A percentile compares a stretch with the other conserved stretches of the same genome.
These are phyloP conservation scores for Callipepla squamata DNA, from an alignment of 2,113 vertebrate species.

Conservation along the genomic window DNA sequence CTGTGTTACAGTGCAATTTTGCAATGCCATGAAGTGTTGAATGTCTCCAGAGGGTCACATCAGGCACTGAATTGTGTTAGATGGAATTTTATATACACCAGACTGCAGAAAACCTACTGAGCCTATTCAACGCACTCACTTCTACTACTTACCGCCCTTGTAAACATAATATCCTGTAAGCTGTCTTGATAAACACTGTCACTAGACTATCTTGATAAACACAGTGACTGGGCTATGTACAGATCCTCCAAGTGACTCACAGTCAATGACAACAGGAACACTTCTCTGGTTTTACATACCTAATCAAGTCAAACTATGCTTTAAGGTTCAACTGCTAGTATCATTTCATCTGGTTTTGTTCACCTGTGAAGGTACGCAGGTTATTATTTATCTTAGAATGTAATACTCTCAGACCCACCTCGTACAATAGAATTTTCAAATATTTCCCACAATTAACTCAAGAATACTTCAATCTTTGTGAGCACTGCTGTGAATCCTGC, in stretches of 20 bases:
- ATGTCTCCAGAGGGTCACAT: background rate
- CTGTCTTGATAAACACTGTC: background rate
- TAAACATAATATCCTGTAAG: background rate
- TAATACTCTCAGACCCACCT: background rate
- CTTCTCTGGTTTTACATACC: background rate
- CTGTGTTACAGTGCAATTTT: background rate
- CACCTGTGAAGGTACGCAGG: background rate
- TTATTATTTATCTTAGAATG: constrained; percentile 34
- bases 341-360: constrained; percentile 28
- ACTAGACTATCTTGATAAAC: background rate
- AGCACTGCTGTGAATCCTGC: background rate
- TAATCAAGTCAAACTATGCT: background rate
- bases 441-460: background rate
- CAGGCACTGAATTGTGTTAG: background rate
- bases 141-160: background rate
- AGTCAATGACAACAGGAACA: background rate
- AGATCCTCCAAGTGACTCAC: background rate
- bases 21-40: background rate
- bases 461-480: background rate
- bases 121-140: background rate
- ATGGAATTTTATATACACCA: background rate
- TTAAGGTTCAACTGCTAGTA: background rate
- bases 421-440: background rate
- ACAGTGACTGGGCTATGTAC: background rate
- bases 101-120: rapidly evolving